These are phyloP conservation scores for Desmodus rotundus DNA, from an alignment of 2,113 vertebrate genomes.

Conservation along the genomic window DNA sequence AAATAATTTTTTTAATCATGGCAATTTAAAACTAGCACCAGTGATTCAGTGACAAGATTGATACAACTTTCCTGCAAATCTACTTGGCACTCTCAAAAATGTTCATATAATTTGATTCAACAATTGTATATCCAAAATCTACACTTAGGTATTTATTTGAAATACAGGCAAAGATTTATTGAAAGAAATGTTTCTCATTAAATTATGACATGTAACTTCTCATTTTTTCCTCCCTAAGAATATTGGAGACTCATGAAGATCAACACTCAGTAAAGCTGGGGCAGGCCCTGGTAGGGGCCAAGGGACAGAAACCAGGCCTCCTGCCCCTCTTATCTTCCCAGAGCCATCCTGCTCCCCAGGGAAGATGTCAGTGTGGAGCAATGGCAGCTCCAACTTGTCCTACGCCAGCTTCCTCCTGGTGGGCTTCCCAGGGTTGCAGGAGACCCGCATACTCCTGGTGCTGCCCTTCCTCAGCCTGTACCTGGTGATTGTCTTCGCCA, in stretches of 20 bases:
- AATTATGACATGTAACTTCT: background rate
- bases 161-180: background rate
- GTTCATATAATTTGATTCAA: background rate
- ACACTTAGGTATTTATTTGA: background rate
- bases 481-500: background rate
- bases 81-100: background rate
- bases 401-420: slow-evolving; percentile 54
- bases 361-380: background rate
- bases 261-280: background rate
- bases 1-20: background rate
- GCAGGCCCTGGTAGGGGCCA: background rate
- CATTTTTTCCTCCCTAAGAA: background rate
- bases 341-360: background rate
- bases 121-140: background rate
- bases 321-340: background rate
- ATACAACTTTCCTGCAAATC: background rate
- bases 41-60: background rate
- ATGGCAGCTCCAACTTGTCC: slow-evolving; percentile 4
- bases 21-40: background rate
- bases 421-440: slow-evolving; percentile 52
- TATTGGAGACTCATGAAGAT: background rate
- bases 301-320: background rate
- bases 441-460: background rate
- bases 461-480: slow-evolving; percentile 44
- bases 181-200: background rate